Conservation (phyloP, 2,888 invertebrate genomes). For the Drosophila rellima region DNA sequence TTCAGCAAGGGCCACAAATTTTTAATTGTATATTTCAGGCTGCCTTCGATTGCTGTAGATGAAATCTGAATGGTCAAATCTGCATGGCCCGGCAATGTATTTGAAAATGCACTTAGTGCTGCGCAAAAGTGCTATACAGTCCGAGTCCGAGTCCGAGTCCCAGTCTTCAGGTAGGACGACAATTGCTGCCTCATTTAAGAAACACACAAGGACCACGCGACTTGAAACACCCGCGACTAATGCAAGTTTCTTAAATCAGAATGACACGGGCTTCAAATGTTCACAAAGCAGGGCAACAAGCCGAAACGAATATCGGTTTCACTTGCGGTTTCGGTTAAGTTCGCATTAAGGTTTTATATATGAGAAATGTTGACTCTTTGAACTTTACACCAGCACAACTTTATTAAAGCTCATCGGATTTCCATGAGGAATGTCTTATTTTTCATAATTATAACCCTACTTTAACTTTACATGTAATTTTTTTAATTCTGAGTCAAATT, state of each 20-base stretch:
- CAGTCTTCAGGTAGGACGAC: constrained; percentile 17
- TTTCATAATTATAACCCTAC: no score
- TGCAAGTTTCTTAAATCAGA: neutral
- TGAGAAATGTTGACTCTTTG: no score
- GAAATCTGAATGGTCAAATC: constrained; percentile 18
- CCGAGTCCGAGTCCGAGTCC: neutral
- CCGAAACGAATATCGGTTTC: no score
- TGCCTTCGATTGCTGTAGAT: constrained; percentile 21
- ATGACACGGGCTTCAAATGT: constrained; percentile 16
- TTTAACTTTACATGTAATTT: no score
- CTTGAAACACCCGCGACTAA: constrained; percentile 29
- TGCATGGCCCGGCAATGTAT: constrained; percentile 32
- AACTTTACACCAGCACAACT: no score
- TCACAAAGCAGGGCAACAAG: no score
- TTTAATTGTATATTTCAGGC: constrained; percentile 55
- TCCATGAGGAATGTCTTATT: no score
- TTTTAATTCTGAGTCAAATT: no score
- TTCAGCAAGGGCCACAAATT: constrained; percentile 26
- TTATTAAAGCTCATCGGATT: no score
- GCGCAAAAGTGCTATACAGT: constrained; percentile 9
- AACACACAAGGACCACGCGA: constrained; percentile 39
- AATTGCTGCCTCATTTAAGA: constrained; percentile 30
- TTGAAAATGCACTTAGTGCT: constrained; percentile 67
- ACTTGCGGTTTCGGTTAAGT: no score
- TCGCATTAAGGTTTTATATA: no score